Evolutionary conservation across 2,797 vertebrate genomes (phyloP), one percentile per base, ranked within the genome.

Genomic region (Morus bassanus): DNA sequence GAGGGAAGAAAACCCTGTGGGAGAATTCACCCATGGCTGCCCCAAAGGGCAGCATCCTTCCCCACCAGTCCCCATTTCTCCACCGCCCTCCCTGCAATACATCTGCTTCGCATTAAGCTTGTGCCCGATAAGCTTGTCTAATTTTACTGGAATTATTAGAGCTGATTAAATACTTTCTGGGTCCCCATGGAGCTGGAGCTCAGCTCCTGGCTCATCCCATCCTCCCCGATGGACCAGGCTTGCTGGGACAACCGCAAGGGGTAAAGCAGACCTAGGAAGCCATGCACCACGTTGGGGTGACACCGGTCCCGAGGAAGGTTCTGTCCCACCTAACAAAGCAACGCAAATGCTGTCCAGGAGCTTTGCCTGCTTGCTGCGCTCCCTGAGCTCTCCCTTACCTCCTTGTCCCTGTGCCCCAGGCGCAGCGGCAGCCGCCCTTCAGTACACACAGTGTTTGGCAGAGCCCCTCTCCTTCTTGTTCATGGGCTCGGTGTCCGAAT

Each of bases 11-110:
- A 92, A 68, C 5, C 7, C 10, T 19, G 1, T 5, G 3, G 18
- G 25, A 2, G 12, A 3, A 4, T n/a, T 43, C 3, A 1, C 6
- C 17, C 1, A 0, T 0, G 0, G 11, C 9, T 13, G 0, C 10
- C 25, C 60, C n/a, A 51, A 53, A 85, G 53, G 43, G 43, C 43
- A 2, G 4, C 18, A 23, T 16, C 28, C 4, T 28, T 11, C 65
- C 59, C 46, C 1, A 0, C 21, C 57, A 51, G 1, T 37, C 41
- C 18, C 6, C n/a, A 1, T 7, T 11, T 64, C 27, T 13, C 37
- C 8, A 15, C 19, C 6, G 0, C 10, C 56, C 4, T 0, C 37
- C 74, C 54, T 31, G 39, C 37, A 31, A 9, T 8, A 14, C 17
- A 46, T 54, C 37, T 25, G 51, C 13, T 68, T n/a, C 13, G 30